A percentile compares a stretch with the other conserved stretches of the same genome.
Conservation (phyloP, 2,888 invertebrate genomes). For the Drosophila acutilabella region DNA sequence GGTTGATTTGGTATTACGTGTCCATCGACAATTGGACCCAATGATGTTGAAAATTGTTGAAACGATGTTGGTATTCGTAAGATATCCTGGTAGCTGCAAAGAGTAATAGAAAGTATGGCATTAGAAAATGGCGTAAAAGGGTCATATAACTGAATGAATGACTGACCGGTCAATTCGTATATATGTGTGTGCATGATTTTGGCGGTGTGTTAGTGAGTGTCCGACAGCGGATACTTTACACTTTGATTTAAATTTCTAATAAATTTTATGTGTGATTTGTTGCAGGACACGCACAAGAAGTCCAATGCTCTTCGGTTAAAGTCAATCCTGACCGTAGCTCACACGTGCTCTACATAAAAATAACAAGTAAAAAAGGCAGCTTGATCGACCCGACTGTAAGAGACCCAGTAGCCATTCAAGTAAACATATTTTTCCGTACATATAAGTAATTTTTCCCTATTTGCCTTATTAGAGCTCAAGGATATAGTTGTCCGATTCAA, state of each 20-base stretch:
- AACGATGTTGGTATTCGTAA: slow-evolving; percentile 88
- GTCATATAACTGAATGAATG: slow-evolving; percentile 61
- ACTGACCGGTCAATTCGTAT: slow-evolving; percentile 19
- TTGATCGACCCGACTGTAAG: too few relatives aligned
- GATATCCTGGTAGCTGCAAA: slow-evolving; percentile 88
- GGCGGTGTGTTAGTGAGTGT: slow-evolving; percentile 17
- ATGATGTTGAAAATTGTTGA: slow-evolving; percentile 92
- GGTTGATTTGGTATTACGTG: slow-evolving; percentile 94
- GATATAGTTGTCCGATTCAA: too few relatives aligned
- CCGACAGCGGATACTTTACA: slow-evolving; percentile 77
- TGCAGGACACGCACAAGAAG: slow-evolving; percentile 47
- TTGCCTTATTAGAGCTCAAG: too few relatives aligned
- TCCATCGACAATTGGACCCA: slow-evolving; percentile 95
- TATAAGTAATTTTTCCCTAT: too few relatives aligned
- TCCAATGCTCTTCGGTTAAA: not conserved
- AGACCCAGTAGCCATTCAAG: too few relatives aligned
- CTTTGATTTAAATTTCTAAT: slow-evolving; percentile 80
- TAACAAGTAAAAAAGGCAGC: too few relatives aligned
- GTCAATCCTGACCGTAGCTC: slow-evolving; percentile 11
- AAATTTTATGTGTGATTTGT: slow-evolving; percentile 79
- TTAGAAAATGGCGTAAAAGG: slow-evolving; percentile 70
- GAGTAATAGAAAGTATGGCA: slow-evolving; percentile 53
- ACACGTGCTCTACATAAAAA: slow-evolving; percentile 71
- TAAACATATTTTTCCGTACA: too few relatives aligned
- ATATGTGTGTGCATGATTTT: slow-evolving; percentile 5